Conservation (phyloP, 2,888 invertebrate genomes). For the Drosophila stalkeri region DNA sequence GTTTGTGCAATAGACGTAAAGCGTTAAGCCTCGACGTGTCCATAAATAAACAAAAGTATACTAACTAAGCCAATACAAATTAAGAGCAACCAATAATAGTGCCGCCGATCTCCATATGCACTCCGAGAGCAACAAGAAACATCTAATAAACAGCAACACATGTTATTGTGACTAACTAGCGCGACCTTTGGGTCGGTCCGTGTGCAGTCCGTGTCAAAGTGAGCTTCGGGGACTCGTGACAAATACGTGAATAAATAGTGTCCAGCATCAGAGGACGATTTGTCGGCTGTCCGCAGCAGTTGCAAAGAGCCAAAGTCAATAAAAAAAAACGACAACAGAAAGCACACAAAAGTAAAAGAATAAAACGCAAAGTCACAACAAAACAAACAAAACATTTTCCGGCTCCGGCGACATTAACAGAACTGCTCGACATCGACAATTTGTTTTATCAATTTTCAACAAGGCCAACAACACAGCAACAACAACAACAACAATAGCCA, state of each 20-base stretch:
- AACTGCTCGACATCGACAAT: slow-evolving; percentile 83
- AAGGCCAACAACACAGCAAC: slow-evolving; percentile 68
- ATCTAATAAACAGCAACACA: slow-evolving; percentile 35
- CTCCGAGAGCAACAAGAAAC: slow-evolving; percentile 23
- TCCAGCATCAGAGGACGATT: slow-evolving; percentile 56
- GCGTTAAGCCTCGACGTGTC: slow-evolving; percentile 14
- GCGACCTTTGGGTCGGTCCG: slow-evolving; percentile 20
- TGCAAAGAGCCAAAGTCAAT: slow-evolving; percentile 61
- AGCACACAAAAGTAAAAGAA: slow-evolving; percentile 41
- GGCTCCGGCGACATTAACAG: slow-evolving; percentile 83
- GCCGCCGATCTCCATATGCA: slow-evolving; percentile 1
- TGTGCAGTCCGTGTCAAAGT: slow-evolving; percentile 28
- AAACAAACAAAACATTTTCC: slow-evolving; percentile 83
- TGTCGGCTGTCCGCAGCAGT: slow-evolving; percentile 36
- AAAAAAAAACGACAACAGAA: slow-evolving; percentile 43
- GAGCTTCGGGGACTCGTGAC: slow-evolving; percentile 25
- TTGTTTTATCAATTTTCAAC: slow-evolving; percentile 83
- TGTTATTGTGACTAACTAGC: slow-evolving; percentile 29
- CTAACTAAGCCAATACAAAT: slow-evolving; percentile 16
- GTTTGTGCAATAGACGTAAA: slow-evolving; percentile 35
- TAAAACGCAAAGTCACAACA: slow-evolving; percentile 68
- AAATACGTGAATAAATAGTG: slow-evolving; percentile 34
- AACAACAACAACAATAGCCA: slow-evolving; percentile 47
- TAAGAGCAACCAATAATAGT: neutral
- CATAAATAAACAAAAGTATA: slow-evolving; percentile 13